Percentiles rank a stretch among this genome's conserved stretches.
phyloP scores from a whole-genome alignment of 2,113 vertebrate species.

The Malaclemys terrapin region DNA sequence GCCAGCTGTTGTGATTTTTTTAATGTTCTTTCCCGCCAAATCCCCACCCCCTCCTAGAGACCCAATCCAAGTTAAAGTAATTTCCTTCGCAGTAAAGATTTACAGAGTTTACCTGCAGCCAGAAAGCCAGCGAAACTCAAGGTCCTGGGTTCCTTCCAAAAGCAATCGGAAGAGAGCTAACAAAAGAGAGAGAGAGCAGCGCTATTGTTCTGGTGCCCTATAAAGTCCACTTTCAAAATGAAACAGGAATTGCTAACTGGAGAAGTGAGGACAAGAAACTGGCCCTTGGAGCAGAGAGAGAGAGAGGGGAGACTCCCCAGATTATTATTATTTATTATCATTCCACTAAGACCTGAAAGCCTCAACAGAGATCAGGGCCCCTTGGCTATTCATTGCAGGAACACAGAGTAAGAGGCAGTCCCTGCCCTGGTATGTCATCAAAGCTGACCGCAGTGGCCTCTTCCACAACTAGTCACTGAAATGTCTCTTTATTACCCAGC shows the following conservation, averaged over 20 bases:
- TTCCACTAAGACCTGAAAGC: not conserved
- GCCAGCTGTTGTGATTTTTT: conserved; percentile 34
- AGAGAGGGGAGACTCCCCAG: fast-evolving
- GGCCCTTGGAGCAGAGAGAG: fast-evolving
- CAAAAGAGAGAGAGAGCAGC: not conserved
- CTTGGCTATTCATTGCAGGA: not conserved
- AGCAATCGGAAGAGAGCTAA: not conserved
- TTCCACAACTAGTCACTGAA: not conserved
- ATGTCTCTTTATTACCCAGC: not conserved
- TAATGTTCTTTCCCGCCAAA: not conserved
- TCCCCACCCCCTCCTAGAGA: not conserved
- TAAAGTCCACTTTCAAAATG: fast-evolving
- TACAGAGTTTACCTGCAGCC: not conserved
- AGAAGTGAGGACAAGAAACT: not conserved
- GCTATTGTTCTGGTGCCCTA: fast-evolving
- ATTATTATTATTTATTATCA: not conserved
- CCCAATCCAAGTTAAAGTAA: fast-evolving
- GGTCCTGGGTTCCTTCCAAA: not conserved
- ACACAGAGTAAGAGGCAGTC: not conserved
- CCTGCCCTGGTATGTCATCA: not conserved
- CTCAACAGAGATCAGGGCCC: not conserved
- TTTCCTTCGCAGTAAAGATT: not conserved
- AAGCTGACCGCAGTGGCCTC: not conserved
- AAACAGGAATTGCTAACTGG: not conserved
- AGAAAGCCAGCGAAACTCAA: not conserved